Base-by-base conservation (phyloP, 2,113 vertebrate genomes). In the Colistium nudipinnis region DNA sequence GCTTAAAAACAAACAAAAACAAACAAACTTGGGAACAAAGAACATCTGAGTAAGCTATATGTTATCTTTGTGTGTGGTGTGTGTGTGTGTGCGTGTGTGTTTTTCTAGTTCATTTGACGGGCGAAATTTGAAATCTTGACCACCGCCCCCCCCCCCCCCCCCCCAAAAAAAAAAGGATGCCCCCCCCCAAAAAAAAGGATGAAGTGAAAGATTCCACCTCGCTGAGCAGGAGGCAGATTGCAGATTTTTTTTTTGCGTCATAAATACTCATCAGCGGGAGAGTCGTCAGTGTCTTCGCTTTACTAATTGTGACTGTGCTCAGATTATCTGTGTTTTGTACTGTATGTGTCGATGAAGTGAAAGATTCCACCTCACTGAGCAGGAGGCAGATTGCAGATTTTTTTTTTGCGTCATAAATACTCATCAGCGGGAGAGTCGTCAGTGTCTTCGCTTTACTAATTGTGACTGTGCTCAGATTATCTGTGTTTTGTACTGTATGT, bases 1-100 rank as follows among this genome's bases (percentile, higher is more conserved):
- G 24, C 31, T 6, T 5, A 20, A 57, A 14, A 39, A 52, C 22
- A 49, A 47, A 66, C 8, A 43, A 44, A 47, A 19, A 59, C n/a
- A n/a, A n/a, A 43, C 22, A 67, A 70, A 62, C 53, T 35, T 68
- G 73, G 73, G 74, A 86, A 85, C 51, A 83, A 85, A 82, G 55
- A 86, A 74, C 80, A 73, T 67, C 70, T 77, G 82, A 87, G 87
- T 87, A 89, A 90, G 84, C 87, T 87, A 85, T 80, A 45, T 72
- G 70, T 85, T 77, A 53, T 81, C 71, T 78, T 25, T 82, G 59
- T 78, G 60, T 76, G n/a, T n/a, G n/a, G n/a, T n/a, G n/a, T n/a
- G n/a, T n/a, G n/a, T n/a, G n/a, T n/a, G n/a, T n/a, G n/a, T n/a
- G n/a, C n/a, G 65, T 76, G 54, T 89, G 4, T 77, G 73, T 83